Evolutionary conservation across 2,888 invertebrate genomes (phyloP).

Genomic region (Volucella inflata): DNA sequence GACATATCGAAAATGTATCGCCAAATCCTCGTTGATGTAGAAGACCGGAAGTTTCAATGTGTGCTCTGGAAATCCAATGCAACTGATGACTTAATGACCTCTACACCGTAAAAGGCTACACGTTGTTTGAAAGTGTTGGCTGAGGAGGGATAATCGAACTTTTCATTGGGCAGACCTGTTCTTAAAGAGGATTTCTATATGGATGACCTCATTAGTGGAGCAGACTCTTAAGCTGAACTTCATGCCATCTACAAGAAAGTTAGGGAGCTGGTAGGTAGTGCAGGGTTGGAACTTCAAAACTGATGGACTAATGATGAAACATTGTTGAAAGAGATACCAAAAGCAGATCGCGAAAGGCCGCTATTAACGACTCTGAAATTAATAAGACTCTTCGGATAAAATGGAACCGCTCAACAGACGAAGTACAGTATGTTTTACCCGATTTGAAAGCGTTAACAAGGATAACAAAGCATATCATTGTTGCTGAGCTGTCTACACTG

Average conservation of each 20-base stretch:
- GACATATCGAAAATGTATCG: slow-evolving; percentile 74
- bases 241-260: slow-evolving; percentile 17
- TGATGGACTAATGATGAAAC: slow-evolving; percentile 33
- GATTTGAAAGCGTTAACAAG: too few species aligned
- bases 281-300: slow-evolving; percentile 31
- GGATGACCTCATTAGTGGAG: too few species aligned
- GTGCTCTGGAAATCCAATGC: slow-evolving; percentile 48
- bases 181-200: not conserved
- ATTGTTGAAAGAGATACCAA: slow-evolving; percentile 3
- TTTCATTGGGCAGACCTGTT: not conserved
- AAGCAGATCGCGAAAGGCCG: slow-evolving; percentile 4
- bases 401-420: too few species aligned
- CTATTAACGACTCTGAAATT: slow-evolving; percentile 16
- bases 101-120: slow-evolving; percentile 44
- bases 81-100: slow-evolving; percentile 26
- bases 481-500: too few species aligned
- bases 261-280: not conserved
- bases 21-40: too few species aligned
- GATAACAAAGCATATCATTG: not conserved
- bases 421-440: too few species aligned
- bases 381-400: slow-evolving; percentile 12
- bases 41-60: slow-evolving; percentile 58
- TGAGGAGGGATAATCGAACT: not conserved
- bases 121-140: slow-evolving; percentile 38
- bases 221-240: too few species aligned